Evolutionary conservation across 2,888 invertebrate species (phyloP).

Genomic region (Homarus gammarus): DNA sequence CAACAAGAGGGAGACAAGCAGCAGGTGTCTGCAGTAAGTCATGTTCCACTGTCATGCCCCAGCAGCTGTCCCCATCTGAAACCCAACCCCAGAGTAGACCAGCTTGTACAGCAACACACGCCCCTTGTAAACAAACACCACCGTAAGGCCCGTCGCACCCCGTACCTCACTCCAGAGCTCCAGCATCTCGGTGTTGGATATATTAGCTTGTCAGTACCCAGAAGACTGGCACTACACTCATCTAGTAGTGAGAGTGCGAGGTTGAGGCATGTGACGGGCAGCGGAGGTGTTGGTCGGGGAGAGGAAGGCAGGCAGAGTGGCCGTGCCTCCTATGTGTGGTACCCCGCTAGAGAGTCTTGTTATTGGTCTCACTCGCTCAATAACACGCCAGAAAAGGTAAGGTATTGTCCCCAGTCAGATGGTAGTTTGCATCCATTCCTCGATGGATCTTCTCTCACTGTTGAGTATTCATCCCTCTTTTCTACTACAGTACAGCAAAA

Average conservation of each 20-base stretch:
- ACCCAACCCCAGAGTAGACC: not conserved
- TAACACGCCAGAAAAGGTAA: not conserved
- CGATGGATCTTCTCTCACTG: not conserved
- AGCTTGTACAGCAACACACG: not conserved
- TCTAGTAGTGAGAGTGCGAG: not conserved
- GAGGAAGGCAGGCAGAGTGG: not conserved
- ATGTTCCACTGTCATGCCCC: not conserved
- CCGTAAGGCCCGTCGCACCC: not conserved
- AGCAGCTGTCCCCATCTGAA: not conserved
- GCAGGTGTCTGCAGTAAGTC: constrained; percentile 17
- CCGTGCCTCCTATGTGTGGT: not conserved
- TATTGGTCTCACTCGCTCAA: too few species aligned
- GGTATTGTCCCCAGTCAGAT: not conserved
- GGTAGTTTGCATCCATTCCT: not conserved
- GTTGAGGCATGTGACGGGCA: not conserved
- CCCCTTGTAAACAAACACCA: constrained; percentile 3
- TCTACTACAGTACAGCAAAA: not conserved
- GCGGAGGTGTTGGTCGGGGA: not conserved
- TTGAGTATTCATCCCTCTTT: not conserved
- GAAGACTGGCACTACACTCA: not conserved
- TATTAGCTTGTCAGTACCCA: not conserved
- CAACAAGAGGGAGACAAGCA: constrained; percentile 11
- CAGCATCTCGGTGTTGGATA: constrained; percentile 6
- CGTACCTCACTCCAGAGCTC: not conserved
- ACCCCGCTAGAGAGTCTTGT: not conserved